These are phyloP conservation scores for Poeciliopsis retropinna DNA, from an alignment of 2,113 vertebrate species.

Conservation along the genomic window DNA sequence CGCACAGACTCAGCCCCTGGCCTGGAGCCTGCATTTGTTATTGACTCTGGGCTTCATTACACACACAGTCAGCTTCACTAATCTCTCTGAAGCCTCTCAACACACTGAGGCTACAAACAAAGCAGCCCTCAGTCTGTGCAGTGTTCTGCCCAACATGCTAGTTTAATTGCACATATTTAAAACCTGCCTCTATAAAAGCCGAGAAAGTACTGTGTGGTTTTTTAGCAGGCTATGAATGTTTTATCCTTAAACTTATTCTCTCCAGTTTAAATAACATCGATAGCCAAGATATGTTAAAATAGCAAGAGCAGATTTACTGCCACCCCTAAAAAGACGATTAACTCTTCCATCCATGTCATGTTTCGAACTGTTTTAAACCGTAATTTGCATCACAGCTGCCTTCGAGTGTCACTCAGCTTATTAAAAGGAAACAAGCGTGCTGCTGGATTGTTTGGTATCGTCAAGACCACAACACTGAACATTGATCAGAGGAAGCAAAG, in stretches of 20 bases:
- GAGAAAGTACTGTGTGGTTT: slow-evolving; percentile 14
- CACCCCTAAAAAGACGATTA: background rate
- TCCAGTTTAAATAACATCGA: background rate
- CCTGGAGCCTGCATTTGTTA: slow-evolving; percentile 73
- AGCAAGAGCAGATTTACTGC: background rate
- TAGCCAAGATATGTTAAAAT: no score
- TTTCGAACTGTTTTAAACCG: background rate
- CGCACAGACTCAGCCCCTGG: slow-evolving; percentile 63
- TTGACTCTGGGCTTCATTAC: slow-evolving; percentile 77
- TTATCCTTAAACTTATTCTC: slow-evolving; percentile 11
- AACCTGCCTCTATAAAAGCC: slow-evolving; percentile 33
- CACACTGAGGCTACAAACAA: slow-evolving; percentile 69
- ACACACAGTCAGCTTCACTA: slow-evolving; percentile 76
- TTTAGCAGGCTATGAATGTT: slow-evolving; percentile 24
- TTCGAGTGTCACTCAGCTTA: no score
- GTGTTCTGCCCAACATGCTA: slow-evolving; percentile 41
- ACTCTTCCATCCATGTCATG: background rate
- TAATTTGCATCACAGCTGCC: background rate
- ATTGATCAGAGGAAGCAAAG: no score
- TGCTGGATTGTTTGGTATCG: no score
- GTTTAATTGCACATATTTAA: slow-evolving; percentile 47
- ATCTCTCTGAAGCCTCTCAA: slow-evolving; percentile 71
- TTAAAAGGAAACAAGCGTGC: no score
- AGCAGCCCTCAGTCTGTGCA: slow-evolving; percentile 63
- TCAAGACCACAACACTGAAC: no score